phyloP scores from a whole-genome alignment of 2,113 vertebrate species.

The Loxodonta africana region DNA sequence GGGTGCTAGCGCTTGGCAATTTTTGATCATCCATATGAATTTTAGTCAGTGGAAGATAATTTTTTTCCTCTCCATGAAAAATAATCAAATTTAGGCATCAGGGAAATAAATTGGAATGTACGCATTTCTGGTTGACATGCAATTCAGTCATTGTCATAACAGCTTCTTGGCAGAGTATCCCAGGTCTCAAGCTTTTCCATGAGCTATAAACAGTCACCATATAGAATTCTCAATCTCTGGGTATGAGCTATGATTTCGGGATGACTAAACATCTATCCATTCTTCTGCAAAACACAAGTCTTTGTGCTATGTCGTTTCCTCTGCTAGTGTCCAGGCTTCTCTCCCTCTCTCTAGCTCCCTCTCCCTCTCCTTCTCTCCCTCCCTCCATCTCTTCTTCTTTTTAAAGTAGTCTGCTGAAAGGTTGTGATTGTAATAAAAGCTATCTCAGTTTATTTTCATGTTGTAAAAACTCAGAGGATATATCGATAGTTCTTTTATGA shows the following conservation, averaged over 20 bases:
- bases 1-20: conserved; percentile 48
- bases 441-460: neutral
- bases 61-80: neutral
- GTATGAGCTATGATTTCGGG: neutral
- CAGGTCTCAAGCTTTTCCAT: neutral
- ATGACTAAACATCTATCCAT: neutral
- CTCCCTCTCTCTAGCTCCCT: neutral
- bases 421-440: conserved; percentile 21
- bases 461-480: neutral
- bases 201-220: neutral
- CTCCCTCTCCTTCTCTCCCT: neutral
- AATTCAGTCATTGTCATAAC: neutral
- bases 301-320: neutral
- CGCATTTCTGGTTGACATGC: conserved; percentile 60
- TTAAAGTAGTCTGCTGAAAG: conserved; percentile 8
- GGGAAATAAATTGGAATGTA: conserved; percentile 4
- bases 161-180: conserved; percentile 17
- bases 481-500: neutral
- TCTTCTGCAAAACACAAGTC: neutral
- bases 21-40: neutral
- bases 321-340: too few species aligned
- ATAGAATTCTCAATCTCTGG: neutral
- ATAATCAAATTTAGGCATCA: conserved; percentile 39
- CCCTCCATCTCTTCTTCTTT: neutral
- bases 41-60: conserved; percentile 23